Conservation (phyloP, 2,888 invertebrate species). For the Eilema depressum region DNA sequence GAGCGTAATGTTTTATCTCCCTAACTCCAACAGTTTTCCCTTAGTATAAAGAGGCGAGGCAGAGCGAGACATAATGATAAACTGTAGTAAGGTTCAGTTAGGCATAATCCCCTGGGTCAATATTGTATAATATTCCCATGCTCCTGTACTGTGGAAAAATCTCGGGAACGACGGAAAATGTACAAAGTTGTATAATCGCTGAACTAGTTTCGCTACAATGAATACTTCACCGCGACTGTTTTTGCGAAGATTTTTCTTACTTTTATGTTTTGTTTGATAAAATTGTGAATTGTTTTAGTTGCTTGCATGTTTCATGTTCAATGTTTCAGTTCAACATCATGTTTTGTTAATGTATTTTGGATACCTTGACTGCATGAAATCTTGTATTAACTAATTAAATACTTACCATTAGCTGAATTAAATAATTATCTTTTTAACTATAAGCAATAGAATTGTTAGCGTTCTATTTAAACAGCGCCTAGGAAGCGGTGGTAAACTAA, state of each 20-base stretch:
- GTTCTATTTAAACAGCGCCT: too few relatives aligned
- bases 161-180: conserved; percentile 12
- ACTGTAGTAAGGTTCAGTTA: conserved; percentile 19
- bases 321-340: neutral
- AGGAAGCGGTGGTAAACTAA: too few relatives aligned
- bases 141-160: conserved; percentile 15
- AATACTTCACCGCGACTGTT: conserved; percentile 18
- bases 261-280: neutral
- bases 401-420: too few relatives aligned
- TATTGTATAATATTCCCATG: conserved; percentile 25
- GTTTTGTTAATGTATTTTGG: neutral
- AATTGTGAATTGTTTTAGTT: neutral
- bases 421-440: too few relatives aligned
- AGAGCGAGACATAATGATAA: conserved; percentile 10
- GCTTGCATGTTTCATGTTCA: neutral
- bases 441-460: too few relatives aligned
- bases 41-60: neutral
- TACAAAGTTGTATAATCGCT: conserved; percentile 22
- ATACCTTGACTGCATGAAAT: too few relatives aligned
- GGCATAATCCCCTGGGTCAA: conserved; percentile 22
- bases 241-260: conserved; percentile 1
- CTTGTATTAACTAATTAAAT: too few relatives aligned
- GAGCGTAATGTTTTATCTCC: neutral
- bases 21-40: neutral
- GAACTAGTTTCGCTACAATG: conserved; percentile 27